phyloP scores from a whole-genome alignment of 2,888 invertebrate genomes.

The Stenichneumon culpator region DNA sequence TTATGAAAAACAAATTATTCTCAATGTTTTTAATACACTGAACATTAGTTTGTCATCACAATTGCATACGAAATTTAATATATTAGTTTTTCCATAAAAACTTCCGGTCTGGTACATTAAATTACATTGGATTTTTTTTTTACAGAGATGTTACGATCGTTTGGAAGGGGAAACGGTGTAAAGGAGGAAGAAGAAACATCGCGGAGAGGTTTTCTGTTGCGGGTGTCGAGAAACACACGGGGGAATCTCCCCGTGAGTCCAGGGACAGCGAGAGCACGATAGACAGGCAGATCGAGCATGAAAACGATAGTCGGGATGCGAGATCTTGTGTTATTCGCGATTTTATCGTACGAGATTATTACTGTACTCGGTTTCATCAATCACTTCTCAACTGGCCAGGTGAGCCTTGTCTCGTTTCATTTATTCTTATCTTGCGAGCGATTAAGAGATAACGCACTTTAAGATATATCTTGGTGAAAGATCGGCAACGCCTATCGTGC shows the following conservation, averaged over 20 bases:
- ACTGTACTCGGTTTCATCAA: background rate
- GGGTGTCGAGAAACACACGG: constrained; percentile 22
- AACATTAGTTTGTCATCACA: too few relatives aligned
- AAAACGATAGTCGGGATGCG: constrained; percentile 11
- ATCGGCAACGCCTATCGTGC: background rate
- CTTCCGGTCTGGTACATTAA: too few relatives aligned
- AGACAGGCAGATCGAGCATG: constrained; percentile 4
- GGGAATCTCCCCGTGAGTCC: background rate
- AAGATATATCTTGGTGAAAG: background rate
- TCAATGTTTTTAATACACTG: too few relatives aligned
- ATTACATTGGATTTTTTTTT: too few relatives aligned
- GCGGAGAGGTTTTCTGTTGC: background rate
- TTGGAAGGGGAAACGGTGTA: background rate
- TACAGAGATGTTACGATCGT: background rate
- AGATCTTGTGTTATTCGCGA: constrained; percentile 18
- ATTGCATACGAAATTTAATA: too few relatives aligned
- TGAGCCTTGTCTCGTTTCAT: constrained; percentile 13
- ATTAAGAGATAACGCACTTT: background rate
- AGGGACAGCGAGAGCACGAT: background rate
- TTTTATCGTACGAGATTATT: constrained; percentile 13
- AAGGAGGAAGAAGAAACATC: background rate
- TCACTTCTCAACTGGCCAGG: background rate
- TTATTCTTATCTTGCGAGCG: background rate
- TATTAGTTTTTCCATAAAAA: too few relatives aligned
- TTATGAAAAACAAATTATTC: too few relatives aligned